Conservation (phyloP, 1,140 invertebrate genomes). For the Drosophila sp. region DNA sequence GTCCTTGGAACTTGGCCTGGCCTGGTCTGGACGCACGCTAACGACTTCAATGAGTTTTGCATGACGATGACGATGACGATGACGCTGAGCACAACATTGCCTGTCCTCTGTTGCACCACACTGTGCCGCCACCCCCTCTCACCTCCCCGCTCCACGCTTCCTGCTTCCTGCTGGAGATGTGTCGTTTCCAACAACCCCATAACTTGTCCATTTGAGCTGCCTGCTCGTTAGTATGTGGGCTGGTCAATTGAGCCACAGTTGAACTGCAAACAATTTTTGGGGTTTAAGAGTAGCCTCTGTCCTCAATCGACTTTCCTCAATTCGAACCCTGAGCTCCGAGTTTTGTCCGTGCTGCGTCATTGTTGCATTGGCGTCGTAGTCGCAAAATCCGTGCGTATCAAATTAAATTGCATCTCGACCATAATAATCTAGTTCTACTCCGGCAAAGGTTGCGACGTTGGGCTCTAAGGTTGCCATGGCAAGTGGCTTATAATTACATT, state of each 20-base stretch:
- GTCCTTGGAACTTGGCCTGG: slow-evolving; percentile 51
- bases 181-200: slow-evolving; percentile 14
- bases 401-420: slow-evolving; percentile 78
- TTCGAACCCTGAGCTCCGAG: neutral
- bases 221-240: slow-evolving; percentile 46
- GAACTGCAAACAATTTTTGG: slow-evolving; percentile 78
- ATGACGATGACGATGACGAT: slow-evolving; percentile 62
- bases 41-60: slow-evolving; percentile 81
- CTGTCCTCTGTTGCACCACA: slow-evolving; percentile 1
- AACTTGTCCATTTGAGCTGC: slow-evolving; percentile 37
- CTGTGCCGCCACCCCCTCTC: slow-evolving; percentile 23
- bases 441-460: slow-evolving; percentile 34
- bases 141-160: too few relatives aligned
- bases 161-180: neutral
- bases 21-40: slow-evolving; percentile 56
- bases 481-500: slow-evolving; percentile 79
- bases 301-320: neutral
- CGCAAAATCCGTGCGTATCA: slow-evolving; percentile 77
- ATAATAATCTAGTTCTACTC: slow-evolving; percentile 63
- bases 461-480: slow-evolving; percentile 38
- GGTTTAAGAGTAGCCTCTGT: neutral
- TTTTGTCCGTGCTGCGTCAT: neutral
- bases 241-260: slow-evolving; percentile 78
- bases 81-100: slow-evolving; percentile 56
- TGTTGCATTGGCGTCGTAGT: slow-evolving; percentile 25